Percentiles rank a stretch among this genome's conserved stretches.
Conservation (phyloP, 2,113 vertebrate species). For the Pelodiscus sinensis region DNA sequence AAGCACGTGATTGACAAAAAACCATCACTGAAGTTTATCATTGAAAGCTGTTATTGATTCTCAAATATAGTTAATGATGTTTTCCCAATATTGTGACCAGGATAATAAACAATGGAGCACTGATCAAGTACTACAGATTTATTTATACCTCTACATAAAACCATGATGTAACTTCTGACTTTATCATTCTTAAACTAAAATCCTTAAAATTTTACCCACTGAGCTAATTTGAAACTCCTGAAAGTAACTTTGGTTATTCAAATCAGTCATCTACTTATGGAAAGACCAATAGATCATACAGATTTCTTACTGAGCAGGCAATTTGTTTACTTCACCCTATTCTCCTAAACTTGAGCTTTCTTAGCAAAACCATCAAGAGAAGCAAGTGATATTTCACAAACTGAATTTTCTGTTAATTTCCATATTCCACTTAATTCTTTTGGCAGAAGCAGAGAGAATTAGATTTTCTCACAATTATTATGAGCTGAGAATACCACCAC, state of each 20-base stretch:
- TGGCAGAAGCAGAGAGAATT: background rate
- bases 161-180: rapidly evolving
- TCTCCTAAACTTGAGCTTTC: background rate
- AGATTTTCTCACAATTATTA: background rate
- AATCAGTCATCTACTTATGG: background rate
- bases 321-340: background rate
- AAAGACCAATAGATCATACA: background rate
- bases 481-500: background rate
- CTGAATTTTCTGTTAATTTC: background rate
- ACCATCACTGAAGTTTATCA: background rate
- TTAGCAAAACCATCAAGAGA: background rate
- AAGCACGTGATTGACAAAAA: background rate
- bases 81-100: background rate
- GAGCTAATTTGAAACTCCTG: background rate
- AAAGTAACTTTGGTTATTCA: background rate
- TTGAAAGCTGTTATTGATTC: background rate
- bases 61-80: rapidly evolving
- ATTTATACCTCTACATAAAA: rapidly evolving
- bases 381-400: background rate
- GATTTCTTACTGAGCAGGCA: background rate
- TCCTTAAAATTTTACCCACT: background rate
- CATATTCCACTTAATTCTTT: background rate
- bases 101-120: rapidly evolving
- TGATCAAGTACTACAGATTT: background rate
- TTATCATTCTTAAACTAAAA: rapidly evolving